A percentile compares a stretch with the other conserved stretches of the same genome.
phyloP scores from a whole-genome alignment of 2,797 vertebrate species.

The Manis javanica region DNA sequence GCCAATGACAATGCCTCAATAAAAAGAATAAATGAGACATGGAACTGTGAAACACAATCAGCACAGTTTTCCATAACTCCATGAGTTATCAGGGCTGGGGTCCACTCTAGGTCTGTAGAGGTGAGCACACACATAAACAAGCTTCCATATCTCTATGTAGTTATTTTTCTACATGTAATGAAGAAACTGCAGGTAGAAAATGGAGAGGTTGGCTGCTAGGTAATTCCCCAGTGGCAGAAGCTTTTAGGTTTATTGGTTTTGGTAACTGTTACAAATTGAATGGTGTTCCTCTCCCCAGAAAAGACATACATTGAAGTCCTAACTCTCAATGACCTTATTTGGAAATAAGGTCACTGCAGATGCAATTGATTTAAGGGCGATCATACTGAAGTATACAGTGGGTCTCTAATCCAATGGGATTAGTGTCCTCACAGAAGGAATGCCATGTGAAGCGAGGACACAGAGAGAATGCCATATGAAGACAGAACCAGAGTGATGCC shows the following conservation, averaged over 20 bases:
- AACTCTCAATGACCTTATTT: neutral
- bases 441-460: neutral
- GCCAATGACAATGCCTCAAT: neutral
- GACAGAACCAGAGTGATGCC: neutral
- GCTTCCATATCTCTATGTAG: neutral
- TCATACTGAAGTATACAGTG: neutral
- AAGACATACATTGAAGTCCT: neutral
- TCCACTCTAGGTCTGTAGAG: neutral
- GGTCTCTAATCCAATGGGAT: neutral
- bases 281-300: neutral
- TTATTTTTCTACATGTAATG: neutral
- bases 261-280: neutral
- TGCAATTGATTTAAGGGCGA: neutral
- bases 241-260: neutral
- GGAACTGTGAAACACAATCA: neutral
- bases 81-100: neutral
- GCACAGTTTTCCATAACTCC: neutral
- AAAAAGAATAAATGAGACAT: neutral
- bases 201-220: neutral
- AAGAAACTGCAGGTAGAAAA: slow-evolving; percentile 26
- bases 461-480: neutral
- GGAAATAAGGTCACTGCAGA: neutral
- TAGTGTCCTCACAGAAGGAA: neutral
- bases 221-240: neutral
- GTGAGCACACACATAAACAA: neutral